These are phyloP conservation scores for Oedothorax gibbosus DNA, from an alignment of 1,140 invertebrate species.

Conservation along the genomic window DNA sequence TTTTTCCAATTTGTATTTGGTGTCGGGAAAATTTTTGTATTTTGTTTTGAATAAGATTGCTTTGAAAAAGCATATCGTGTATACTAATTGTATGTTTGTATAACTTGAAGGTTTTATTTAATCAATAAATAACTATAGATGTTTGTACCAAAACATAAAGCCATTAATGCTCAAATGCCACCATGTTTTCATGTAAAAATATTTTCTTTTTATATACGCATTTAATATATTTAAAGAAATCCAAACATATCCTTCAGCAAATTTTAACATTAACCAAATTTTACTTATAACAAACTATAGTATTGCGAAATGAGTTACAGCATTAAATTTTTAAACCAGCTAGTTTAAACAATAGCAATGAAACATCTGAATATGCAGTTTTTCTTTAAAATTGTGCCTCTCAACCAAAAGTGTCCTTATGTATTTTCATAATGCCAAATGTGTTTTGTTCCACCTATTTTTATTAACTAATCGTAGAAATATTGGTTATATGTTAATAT, in stretches of 20 bases:
- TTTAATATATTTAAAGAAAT: slow-evolving; percentile 19
- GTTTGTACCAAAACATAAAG: background rate
- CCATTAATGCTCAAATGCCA: slow-evolving; percentile 42
- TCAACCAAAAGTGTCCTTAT: slow-evolving; percentile 48
- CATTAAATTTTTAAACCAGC: slow-evolving; percentile 16
- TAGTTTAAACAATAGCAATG: too few relatives aligned
- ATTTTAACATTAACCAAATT: slow-evolving; percentile 44
- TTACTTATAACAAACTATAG: background rate
- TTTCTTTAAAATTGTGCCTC: slow-evolving; percentile 48
- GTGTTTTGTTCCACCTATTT: too few relatives aligned
- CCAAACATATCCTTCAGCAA: slow-evolving; percentile 44
- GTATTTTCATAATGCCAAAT: slow-evolving; percentile 10
- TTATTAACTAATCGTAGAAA: too few relatives aligned
- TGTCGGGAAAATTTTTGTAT: too few relatives aligned
- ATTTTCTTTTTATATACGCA: slow-evolving; percentile 1
- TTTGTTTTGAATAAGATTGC: too few relatives aligned
- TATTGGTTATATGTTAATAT: too few relatives aligned
- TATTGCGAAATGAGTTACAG: background rate
- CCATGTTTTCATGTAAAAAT: slow-evolving; percentile 39
- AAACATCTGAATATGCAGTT: too few relatives aligned
- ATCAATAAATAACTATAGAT: background rate
- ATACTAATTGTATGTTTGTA: too few relatives aligned
- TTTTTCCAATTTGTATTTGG: too few relatives aligned
- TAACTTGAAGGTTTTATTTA: background rate
- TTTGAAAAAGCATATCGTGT: too few relatives aligned